Evolutionary conservation across 37 sponge, comb jelly and placozoan species (phyloP).

Genomic region (Crambe crambe): DNA sequence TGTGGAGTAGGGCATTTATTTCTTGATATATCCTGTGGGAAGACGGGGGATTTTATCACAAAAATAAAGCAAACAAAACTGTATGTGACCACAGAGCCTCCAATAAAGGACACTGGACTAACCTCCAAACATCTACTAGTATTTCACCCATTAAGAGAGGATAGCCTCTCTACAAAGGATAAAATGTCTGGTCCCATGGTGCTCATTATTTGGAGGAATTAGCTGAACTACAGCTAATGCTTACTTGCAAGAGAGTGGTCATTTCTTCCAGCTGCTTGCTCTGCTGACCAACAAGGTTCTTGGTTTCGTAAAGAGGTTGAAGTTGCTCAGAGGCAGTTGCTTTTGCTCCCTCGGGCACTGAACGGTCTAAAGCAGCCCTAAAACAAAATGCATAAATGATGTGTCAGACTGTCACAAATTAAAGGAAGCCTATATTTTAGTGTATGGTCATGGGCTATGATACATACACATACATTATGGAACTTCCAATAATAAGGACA

Average conservation of each 20-base stretch:
- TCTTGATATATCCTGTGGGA: background rate
- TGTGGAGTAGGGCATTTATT: background rate
- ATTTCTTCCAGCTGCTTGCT: conserved; percentile 6
- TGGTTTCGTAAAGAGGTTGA: conserved; percentile 57
- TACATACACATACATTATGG: background rate
- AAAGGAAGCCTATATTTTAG: too few relatives aligned
- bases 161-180: background rate
- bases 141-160: too few relatives aligned
- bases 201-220: background rate
- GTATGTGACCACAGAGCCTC: background rate
- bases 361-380: conserved; percentile 26
- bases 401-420: background rate
- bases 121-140: background rate
- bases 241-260: conserved; percentile 18
- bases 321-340: conserved; percentile 43
- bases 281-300: conserved; percentile 17
- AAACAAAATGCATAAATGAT: too few relatives aligned
- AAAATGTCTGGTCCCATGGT: background rate
- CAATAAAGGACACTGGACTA: background rate
- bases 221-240: background rate
- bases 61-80: background rate
- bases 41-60: background rate
- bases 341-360: conserved; percentile 1
- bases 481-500: background rate
- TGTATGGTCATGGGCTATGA: background rate